Base-by-base conservation (phyloP, 2,113 vertebrate genomes). In the Ardeotis arabs region DNA sequence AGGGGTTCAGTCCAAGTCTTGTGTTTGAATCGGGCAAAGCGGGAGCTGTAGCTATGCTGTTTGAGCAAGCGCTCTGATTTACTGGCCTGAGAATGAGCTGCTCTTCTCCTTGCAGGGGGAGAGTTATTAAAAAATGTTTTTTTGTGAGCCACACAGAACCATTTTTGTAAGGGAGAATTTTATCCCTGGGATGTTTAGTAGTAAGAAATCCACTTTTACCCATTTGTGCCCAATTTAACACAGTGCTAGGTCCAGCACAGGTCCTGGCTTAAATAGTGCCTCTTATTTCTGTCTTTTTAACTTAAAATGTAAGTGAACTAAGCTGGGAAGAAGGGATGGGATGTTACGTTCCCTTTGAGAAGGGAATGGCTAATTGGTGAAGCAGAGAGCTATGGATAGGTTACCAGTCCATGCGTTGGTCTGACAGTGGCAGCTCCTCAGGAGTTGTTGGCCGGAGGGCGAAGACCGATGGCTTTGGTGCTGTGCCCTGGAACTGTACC, bases 101-200 rank as follows among this genome's bases (percentile, higher is more conserved):
- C 41, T 66, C 31, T 45, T 78, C 41, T 29, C 41, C 5, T 25
- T 4, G 69, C 5, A 2, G 10, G 8, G 50, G 9, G 13, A 29
- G 6, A 29, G 37, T n/a, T 24, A 13, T 7, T 20, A 8, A 31
- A 66, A 25, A 13, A 41, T 41, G 12, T 12, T 2, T 23, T 29
- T 44, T 44, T 24, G 16, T 41, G 25, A 68, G 17, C 31, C 28
- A 3, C 2, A 0, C 1, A 14, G 19, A 35, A 33, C 12, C 10
- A 4, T 0, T 23, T 68, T 3, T 12, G 6, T 23, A 16, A 68
- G 52, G 49, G 23, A 76, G n/a, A 80, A 27, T 63, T 77, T 77
- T 47, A 52, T 31, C 20, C 64, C 63, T 22, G 35, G 25, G 4
- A 12, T 5, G 14, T 22, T 73, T 2, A 13, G 9, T 14, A 22